Evolutionary conservation across 2,113 vertebrate genomes (phyloP).

Genomic region (Rhinopithecus roxellana): DNA sequence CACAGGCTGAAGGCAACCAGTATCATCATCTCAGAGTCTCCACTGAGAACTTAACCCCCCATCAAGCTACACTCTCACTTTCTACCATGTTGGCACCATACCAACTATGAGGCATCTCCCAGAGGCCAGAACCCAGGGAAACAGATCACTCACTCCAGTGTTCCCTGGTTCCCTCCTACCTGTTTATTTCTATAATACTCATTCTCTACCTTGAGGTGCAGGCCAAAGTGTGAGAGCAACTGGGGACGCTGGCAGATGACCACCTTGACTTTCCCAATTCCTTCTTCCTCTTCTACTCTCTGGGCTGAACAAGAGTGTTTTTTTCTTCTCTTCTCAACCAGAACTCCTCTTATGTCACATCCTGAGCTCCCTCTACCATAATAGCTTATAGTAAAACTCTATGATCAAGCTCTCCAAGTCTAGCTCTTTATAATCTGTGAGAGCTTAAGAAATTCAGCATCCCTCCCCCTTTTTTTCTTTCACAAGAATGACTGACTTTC

Average conservation of each 20-base stretch:
- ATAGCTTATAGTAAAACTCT: not conserved
- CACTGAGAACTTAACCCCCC: not conserved
- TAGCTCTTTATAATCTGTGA: not conserved
- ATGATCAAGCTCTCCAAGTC: not conserved
- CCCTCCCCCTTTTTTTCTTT: not conserved
- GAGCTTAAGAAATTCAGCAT: not conserved
- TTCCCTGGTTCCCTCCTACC: not conserved
- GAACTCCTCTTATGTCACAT: not conserved
- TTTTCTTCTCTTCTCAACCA: not conserved
- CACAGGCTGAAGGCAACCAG: not conserved
- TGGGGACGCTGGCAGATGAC: accelerated
- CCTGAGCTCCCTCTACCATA: not conserved
- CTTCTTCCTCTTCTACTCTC: not conserved
- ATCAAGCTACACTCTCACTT: not conserved
- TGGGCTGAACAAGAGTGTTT: not conserved
- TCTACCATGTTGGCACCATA: not conserved
- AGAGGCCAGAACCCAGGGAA: not conserved
- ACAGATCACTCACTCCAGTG: not conserved
- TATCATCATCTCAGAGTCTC: not conserved
- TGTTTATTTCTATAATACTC: not conserved
- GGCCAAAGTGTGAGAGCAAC: not conserved
- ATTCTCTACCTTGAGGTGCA: not conserved
- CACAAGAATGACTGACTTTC: slow-evolving; percentile 6
- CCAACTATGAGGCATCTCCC: not conserved
- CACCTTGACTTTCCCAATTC: not conserved